Evolutionary conservation across 1,140 invertebrate genomes (phyloP), one percentile per base, ranked within the genome.

Genomic region (Lerema accius): DNA sequence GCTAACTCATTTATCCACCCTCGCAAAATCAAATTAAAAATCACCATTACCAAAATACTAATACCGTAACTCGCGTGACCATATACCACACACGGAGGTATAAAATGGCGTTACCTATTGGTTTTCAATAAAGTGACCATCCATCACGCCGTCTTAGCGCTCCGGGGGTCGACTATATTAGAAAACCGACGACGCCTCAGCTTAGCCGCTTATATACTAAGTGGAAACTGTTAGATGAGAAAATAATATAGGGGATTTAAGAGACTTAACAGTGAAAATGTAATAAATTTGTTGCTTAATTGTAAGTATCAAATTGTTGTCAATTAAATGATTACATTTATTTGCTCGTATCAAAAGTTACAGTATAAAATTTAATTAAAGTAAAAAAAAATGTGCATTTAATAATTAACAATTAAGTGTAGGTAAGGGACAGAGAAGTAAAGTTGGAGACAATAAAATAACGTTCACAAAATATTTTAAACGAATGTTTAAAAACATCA

Each of bases 51-150:
- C 50, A 46, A 49, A 11, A 32, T 42, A 69, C 46, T 71, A 77
- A 74, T 78, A 71, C 63, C n/a, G 46, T 63, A 51, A 72, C 58
- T 85, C 65, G 79, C 80, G 80, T 86, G 84, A 82, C 79, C 72
- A 76, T 58, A 69, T 76, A 71, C 77, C 71, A 75, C 59, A 67
- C 74, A 66, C 76, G 72, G 77, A 63, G 69, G 49, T 65, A 70
- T 63, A 55, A 46, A 50, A 65, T 65, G 64, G 70, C 69, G 60
- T 59, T 63, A 80, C 69, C 72, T 84, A 88, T 87, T 84, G 82
- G 78, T 86, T 84, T 85, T 86, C 86, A 88, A 90, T 90, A 90
- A 78, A 85, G 71, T 78, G 78, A 73, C 76, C 79, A 82, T 90
- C 86, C 73, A 89, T 90, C 86, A 89, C 71, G 69, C 59, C 69